Evolutionary conservation across 1,140 invertebrate genomes (phyloP).

Genomic region (Copidosoma floridanum): DNA sequence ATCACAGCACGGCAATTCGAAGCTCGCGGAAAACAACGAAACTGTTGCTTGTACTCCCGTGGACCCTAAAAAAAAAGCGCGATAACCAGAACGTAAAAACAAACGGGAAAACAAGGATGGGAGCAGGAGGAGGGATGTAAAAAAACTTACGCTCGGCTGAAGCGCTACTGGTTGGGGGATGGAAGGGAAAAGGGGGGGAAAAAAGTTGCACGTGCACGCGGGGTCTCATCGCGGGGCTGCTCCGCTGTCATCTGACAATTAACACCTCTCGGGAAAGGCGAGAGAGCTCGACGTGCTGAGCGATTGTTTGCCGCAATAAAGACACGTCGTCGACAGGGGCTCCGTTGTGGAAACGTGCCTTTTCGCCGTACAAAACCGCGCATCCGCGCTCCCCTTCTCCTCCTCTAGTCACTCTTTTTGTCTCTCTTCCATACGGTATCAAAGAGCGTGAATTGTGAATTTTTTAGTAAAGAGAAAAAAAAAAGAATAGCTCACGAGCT

Average conservation of each 20-base stretch:
- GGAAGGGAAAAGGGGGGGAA: too few relatives aligned
- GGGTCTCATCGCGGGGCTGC: too few relatives aligned
- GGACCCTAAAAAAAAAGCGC: too few relatives aligned
- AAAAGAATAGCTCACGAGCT: too few relatives aligned
- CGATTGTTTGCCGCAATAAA: conserved; percentile 19
- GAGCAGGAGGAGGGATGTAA: neutral
- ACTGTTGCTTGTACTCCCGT: neutral
- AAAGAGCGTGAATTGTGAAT: too few relatives aligned
- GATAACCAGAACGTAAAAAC: too few relatives aligned
- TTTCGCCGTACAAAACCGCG: conserved; percentile 11
- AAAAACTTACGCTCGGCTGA: neutral
- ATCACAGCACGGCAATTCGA: conserved; percentile 6
- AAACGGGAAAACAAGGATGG: too few relatives aligned
- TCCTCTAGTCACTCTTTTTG: neutral
- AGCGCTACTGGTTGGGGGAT: neutral
- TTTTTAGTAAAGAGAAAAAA: too few relatives aligned
- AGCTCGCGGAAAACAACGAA: neutral
- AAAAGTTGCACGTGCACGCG: too few relatives aligned
- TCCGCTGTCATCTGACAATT: conserved; percentile 15
- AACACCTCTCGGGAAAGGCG: neutral
- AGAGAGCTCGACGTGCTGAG: too few relatives aligned
- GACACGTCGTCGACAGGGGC: conserved; percentile 15
- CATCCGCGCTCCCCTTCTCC: too few relatives aligned
- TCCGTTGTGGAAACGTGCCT: conserved; percentile 27
- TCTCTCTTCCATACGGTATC: neutral